phyloP scores from a whole-genome alignment of 2,797 vertebrate species.

The Danio jaintianensis region DNA sequence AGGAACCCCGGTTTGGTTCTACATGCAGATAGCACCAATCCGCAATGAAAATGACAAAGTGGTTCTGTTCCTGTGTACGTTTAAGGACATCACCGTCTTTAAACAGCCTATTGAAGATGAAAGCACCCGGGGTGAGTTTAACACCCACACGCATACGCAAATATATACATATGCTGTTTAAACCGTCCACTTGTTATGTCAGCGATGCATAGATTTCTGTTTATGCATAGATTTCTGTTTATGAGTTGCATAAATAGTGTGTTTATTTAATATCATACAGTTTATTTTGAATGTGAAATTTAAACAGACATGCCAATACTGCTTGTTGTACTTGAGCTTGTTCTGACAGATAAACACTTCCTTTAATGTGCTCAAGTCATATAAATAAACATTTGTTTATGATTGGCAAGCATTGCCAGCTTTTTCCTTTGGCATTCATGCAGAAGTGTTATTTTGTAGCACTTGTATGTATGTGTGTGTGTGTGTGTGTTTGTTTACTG shows the following conservation, averaged over 20 bases:
- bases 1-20: conserved; percentile 97
- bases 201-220: neutral
- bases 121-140: conserved; percentile 86
- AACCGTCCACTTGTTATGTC: neutral
- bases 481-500: neutral
- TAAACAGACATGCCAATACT: neutral
- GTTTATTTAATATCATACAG: no score
- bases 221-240: neutral
- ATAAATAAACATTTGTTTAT: conserved; percentile 16
- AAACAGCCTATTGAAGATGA: conserved; percentile 98
- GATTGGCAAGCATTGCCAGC: neutral
- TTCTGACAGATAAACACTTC: conserved; percentile 28
- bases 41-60: conserved; percentile 97
- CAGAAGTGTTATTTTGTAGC: conserved; percentile 8
- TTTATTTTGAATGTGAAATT: neutral
- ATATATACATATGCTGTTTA: neutral
- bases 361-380: neutral
- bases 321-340: neutral
- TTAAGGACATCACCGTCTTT: conserved; percentile 97
- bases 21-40: conserved; percentile 98
- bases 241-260: neutral
- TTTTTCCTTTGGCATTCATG: neutral
- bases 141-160: neutral
- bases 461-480: neutral
- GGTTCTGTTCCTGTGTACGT: conserved; percentile 96